These are phyloP conservation scores for Oppia nitens DNA, from an alignment of 1,140 invertebrate genomes.

Conservation along the genomic window DNA sequence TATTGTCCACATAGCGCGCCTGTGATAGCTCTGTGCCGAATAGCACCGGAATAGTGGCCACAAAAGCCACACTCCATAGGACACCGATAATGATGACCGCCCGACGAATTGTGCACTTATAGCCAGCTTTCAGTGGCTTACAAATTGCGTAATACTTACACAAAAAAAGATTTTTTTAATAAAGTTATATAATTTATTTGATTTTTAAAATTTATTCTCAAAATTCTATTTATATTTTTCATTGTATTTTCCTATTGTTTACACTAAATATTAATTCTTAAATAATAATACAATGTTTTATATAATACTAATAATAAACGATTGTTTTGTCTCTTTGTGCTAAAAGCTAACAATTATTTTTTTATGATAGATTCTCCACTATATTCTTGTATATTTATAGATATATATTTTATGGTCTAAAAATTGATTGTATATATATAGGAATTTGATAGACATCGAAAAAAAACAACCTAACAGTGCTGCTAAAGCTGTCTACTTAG, in stretches of 20 bases:
- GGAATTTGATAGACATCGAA: too few relatives aligned
- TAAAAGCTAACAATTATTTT: neutral
- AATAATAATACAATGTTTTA: neutral
- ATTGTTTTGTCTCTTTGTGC: neutral
- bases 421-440: too few relatives aligned
- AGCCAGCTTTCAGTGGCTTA: slow-evolving; percentile 69
- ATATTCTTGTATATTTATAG: too few relatives aligned
- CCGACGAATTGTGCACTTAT: slow-evolving; percentile 71
- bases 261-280: neutral
- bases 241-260: neutral
- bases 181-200: too few relatives aligned
- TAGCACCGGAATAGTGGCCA: slow-evolving; percentile 47
- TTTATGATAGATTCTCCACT: too few relatives aligned
- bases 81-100: slow-evolving; percentile 61
- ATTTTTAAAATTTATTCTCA: neutral
- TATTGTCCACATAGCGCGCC: slow-evolving; percentile 45
- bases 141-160: slow-evolving; percentile 79
- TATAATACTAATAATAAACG: neutral
- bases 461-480: too few relatives aligned
- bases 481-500: too few relatives aligned
- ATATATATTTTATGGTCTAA: too few relatives aligned
- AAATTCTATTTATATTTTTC: neutral
- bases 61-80: slow-evolving; percentile 63
- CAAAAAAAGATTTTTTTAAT: neutral
- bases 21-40: slow-evolving; percentile 40